A percentile compares a stretch with the other conserved stretches of the same genome.
phyloP scores from a whole-genome alignment of 2,797 vertebrate genomes.

The Bradypus variegatus region DNA sequence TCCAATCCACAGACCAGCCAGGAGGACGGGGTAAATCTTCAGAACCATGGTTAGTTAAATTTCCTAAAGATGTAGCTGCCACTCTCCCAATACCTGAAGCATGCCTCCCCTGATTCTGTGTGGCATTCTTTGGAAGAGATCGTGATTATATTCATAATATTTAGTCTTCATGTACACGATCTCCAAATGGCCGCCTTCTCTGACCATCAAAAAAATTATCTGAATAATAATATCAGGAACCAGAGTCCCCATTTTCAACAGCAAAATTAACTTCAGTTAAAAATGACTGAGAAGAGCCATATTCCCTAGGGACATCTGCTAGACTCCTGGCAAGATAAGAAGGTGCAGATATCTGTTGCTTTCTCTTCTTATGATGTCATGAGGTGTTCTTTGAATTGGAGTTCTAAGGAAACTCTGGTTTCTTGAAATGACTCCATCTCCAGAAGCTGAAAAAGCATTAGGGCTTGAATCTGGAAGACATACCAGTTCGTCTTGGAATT shows the following conservation, averaged over 20 bases:
- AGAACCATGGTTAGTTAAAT: slow-evolving; percentile 86
- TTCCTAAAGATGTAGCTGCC: slow-evolving; percentile 95
- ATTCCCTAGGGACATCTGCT: slow-evolving; percentile 87
- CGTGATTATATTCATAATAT: slow-evolving; percentile 86
- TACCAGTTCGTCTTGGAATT: slow-evolving; percentile 90
- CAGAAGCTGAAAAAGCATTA: slow-evolving; percentile 63
- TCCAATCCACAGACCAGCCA: slow-evolving; percentile 99
- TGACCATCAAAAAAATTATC: slow-evolving; percentile 89
- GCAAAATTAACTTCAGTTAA: slow-evolving; percentile 80
- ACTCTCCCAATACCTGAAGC: slow-evolving; percentile 89
- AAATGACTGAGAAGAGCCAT: slow-evolving; percentile 88
- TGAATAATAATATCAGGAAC: slow-evolving; percentile 81
- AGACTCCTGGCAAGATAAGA: slow-evolving; percentile 87
- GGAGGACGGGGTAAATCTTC: slow-evolving; percentile 92
- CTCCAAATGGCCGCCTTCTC: slow-evolving; percentile 78
- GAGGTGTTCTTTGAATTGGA: slow-evolving; percentile 82
- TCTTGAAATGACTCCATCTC: slow-evolving; percentile 81
- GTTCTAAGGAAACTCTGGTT: slow-evolving; percentile 89
- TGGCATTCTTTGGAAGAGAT: slow-evolving; percentile 87
- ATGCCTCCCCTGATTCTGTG: slow-evolving; percentile 87
- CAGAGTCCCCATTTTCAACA: slow-evolving; percentile 89
- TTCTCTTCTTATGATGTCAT: slow-evolving; percentile 90
- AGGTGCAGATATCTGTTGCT: slow-evolving; percentile 93
- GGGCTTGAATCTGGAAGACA: slow-evolving; percentile 78
- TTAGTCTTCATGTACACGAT: slow-evolving; percentile 88